These are phyloP conservation scores for Meloidogyne floridensis DNA, from an alignment of 1,140 invertebrate species.

Conservation along the genomic window DNA sequence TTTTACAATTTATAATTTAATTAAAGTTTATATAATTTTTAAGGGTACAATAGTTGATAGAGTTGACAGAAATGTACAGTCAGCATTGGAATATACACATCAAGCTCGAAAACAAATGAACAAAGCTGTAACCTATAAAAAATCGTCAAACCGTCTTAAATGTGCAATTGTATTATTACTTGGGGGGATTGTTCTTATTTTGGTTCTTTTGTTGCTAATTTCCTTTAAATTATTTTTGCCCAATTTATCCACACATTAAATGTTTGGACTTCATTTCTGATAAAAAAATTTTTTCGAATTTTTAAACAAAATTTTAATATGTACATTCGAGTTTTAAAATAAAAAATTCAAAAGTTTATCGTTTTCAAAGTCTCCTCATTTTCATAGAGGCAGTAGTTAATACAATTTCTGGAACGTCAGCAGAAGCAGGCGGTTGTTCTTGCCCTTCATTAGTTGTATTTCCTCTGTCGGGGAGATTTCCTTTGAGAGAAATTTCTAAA, in stretches of 20 bases:
- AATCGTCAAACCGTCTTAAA: conserved; percentile 19
- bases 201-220: conserved; percentile 18
- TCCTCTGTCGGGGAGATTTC: conserved; percentile 12
- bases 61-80: conserved; percentile 19
- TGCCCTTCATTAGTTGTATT: background rate
- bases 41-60: conserved; percentile 17
- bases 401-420: conserved; percentile 23
- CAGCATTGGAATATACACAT: conserved; percentile 21
- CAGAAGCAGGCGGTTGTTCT: background rate
- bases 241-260: conserved; percentile 12
- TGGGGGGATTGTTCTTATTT: conserved; percentile 11
- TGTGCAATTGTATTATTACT: conserved; percentile 14
- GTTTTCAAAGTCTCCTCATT: conserved; percentile 19
- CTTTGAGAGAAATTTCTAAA: background rate
- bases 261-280: too few relatives aligned
- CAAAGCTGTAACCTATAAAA: conserved; percentile 23
- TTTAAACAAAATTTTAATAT: too few relatives aligned
- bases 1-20: too few relatives aligned
- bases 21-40: background rate
- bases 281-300: too few relatives aligned
- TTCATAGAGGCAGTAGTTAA: conserved; percentile 24
- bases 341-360: too few relatives aligned
- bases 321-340: too few relatives aligned
- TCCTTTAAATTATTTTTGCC: conserved; percentile 13
- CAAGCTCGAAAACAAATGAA: conserved; percentile 13